Base-by-base conservation (phyloP, 2,888 invertebrate species). In the Gastrophysa polygoni region DNA sequence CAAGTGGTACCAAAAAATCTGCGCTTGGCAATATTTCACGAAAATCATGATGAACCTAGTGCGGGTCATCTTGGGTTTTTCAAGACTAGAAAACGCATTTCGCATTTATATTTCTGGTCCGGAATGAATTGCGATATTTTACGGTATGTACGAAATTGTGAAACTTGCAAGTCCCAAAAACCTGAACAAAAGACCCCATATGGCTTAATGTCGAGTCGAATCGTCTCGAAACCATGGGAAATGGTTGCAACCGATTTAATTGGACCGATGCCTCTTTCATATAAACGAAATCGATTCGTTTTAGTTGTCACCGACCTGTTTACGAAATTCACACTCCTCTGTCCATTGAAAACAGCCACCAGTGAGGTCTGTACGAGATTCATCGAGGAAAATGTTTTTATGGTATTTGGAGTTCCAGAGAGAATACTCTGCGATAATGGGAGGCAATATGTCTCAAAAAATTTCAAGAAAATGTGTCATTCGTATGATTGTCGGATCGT, bases 381-480 rank as follows among this genome's bases (percentile, higher is more conserved):
- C n/a, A n/a, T n/a, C n/a, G n/a, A n/a, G n/a, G n/a, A n/a, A n/a
- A n/a, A n/a, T n/a, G n/a, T n/a, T n/a, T n/a, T n/a, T n/a, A n/a
- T n/a, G n/a, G n/a, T n/a, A n/a, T n/a, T n/a, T n/a, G n/a, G n/a
- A n/a, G n/a, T n/a, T n/a, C n/a, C n/a, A n/a, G n/a, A 0, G 61
- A 68, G 57, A 3, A 11, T 73, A 1, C 60, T 67, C 17, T 64
- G 64, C 8, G 72, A 73, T 59, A 73, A 71, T 50, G 74, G 73
- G 1, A 58, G 14, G n/a, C 69, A 72, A 49, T 63, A 54, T 24
- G 16, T 38, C 10, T 28, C 46, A 32, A 21, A 29, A 18, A 32
- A 48, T 24, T 62, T 65, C 28, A 29, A 24, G 5, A 20, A n/a
- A n/a, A n/a, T 73, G 65, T 47, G 14, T 47, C 1, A 34, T 10